phyloP scores from a whole-genome alignment of 2,113 vertebrate genomes.

The Aleadryas rufinucha region DNA sequence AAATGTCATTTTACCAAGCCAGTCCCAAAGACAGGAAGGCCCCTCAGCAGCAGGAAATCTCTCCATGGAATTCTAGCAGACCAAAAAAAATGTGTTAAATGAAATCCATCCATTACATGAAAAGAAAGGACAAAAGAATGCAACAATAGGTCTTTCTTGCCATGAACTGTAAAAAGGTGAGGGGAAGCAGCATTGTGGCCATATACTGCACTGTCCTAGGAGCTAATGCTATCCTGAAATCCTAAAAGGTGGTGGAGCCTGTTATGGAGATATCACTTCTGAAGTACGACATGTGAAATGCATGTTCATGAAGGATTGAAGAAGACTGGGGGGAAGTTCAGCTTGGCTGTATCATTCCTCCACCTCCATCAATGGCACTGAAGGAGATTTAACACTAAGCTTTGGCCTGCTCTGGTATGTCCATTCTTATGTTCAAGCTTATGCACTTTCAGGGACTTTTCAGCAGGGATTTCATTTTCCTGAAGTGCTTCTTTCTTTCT shows the following conservation, averaged over 20 bases:
- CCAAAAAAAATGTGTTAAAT: not conserved
- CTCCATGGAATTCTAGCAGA: not conserved
- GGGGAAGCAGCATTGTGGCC: not conserved
- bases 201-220: not conserved
- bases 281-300: not conserved
- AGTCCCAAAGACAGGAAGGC: not conserved
- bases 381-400: not conserved
- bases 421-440: not conserved
- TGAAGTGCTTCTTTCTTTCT: not conserved
- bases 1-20: not conserved
- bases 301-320: accelerated
- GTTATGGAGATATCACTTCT: accelerated
- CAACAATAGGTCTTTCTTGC: not conserved
- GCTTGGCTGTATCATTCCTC: not conserved
- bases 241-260: not conserved
- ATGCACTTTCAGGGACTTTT: not conserved
- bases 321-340: accelerated
- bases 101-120: not conserved
- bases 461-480: not conserved
- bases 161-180: not conserved
- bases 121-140: not conserved
- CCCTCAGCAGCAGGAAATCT: not conserved
- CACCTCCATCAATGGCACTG: not conserved
- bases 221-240: not conserved
- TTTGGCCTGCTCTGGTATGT: not conserved